Base-by-base conservation (phyloP, 2,888 invertebrate genomes). In the Andrena marginata region DNA sequence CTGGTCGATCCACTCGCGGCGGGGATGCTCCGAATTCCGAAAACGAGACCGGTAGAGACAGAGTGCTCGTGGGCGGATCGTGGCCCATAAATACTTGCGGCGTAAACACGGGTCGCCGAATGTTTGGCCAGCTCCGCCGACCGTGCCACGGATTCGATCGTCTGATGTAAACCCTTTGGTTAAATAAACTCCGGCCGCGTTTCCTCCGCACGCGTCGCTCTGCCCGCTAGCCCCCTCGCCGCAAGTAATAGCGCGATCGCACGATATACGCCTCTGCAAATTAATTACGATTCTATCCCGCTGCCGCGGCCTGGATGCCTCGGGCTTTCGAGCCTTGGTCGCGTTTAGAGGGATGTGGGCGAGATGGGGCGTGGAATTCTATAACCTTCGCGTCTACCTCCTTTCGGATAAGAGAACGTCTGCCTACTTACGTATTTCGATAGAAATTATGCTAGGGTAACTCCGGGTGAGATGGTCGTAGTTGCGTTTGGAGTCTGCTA, bases 21-120 rank as follows among this genome's bases (percentile, higher is more conserved):
- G 54, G 88, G 89, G 89, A 86, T 89, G 88, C 89, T 81, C 88
- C 86, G 88, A 85, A 88, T 89, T 88, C 88, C 88, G 82, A 88
- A 89, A 88, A 89, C 89, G 89, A 89, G 87, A 82, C 80, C 79
- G 81, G 73, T 13, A 56, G 56, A 56, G 56, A 13, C 56, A 56
- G 56, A 69, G 84, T 80, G 68, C 77, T 90, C 88, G 92, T 92
- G 91, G 92, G 92, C 92, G 92, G 92, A 90, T 89, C 91, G 89
- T 91, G 89, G 88, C 90, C 89, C 92, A 92, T 93, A 92, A 92
- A 92, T 91, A 92, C 89, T 87, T 88, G 80, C 87, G 90, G 87
- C 91, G 91, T 91, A 92, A 92, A 92, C 91, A 92, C 89, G 90
- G 89, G 85, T 90, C 90, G 90, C 84, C 91, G 87, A 81, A 89